phyloP scores from a whole-genome alignment of 2,888 invertebrate genomes.

The Syritta pipiens region DNA sequence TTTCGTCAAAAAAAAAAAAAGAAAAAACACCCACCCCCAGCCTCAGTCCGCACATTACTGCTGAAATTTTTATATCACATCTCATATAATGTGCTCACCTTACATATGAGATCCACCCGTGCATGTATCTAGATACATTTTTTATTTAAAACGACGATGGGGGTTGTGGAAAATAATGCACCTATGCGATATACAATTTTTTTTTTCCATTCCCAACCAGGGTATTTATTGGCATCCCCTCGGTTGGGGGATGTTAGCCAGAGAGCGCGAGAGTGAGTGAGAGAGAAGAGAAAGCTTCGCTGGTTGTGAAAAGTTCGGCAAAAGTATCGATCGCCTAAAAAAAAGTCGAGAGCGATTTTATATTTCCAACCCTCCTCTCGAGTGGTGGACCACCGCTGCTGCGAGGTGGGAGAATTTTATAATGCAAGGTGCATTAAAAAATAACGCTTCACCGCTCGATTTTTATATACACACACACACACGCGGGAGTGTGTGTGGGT shows the following conservation, averaged over 20 bases:
- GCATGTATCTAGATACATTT: slow-evolving; percentile 43
- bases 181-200: slow-evolving; percentile 50
- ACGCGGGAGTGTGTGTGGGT: slow-evolving; percentile 7
- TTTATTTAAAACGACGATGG: slow-evolving; percentile 30
- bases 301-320: slow-evolving; percentile 54
- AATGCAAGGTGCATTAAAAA: slow-evolving; percentile 67
- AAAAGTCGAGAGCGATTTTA: too few species aligned
- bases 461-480: slow-evolving; percentile 2
- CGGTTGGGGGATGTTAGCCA: not conserved
- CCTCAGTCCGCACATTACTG: not conserved
- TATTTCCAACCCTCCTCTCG: not conserved
- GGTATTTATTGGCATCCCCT: slow-evolving; percentile 40
- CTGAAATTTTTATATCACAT: slow-evolving; percentile 47
- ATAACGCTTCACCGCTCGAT: slow-evolving; percentile 58
- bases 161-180: slow-evolving; percentile 60
- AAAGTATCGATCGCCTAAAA: slow-evolving; percentile 61
- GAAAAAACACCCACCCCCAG: not conserved
- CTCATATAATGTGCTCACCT: slow-evolving; percentile 54
- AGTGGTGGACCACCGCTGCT: slow-evolving; percentile 46
- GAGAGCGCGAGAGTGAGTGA: slow-evolving; percentile 8
- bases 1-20: not conserved
- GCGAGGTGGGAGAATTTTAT: slow-evolving; percentile 30
- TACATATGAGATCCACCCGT: slow-evolving; percentile 41
- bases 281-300: slow-evolving; percentile 33
- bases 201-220: slow-evolving; percentile 31